phyloP scores from a whole-genome alignment of 1,140 invertebrate species.

The Eurosta solidaginis region DNA sequence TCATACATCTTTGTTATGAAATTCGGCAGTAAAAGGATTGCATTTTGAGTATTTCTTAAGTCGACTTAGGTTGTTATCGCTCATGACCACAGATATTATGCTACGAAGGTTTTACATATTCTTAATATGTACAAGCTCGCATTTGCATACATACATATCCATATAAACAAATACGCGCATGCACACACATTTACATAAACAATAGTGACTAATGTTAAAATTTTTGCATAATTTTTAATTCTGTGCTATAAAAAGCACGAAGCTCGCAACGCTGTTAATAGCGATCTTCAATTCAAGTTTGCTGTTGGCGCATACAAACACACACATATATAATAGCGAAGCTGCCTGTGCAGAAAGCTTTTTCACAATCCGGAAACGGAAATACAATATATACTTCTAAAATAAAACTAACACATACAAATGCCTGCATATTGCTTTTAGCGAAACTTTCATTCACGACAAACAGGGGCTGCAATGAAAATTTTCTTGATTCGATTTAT shows the following conservation, averaged over 20 bases:
- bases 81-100: no score
- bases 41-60: no score
- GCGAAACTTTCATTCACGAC: no score
- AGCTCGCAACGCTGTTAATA: neutral
- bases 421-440: no score
- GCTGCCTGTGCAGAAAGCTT: neutral
- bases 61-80: no score
- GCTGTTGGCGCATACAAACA: neutral
- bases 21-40: no score
- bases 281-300: neutral
- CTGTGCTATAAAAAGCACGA: neutral
- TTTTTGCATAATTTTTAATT: neutral
- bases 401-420: neutral
- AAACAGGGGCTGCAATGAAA: no score
- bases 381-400: neutral
- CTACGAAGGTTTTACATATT: no score
- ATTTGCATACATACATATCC: neutral
- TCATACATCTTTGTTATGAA: no score
- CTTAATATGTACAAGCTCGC: no score
- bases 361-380: neutral
- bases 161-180: neutral
- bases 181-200: neutral
- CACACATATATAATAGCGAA: neutral
- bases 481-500: no score
- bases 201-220: neutral